Percentiles rank a stretch among this genome's conserved stretches.
phyloP scores from a whole-genome alignment of 1,140 invertebrate species.

The Coptotermes formosanus region DNA sequence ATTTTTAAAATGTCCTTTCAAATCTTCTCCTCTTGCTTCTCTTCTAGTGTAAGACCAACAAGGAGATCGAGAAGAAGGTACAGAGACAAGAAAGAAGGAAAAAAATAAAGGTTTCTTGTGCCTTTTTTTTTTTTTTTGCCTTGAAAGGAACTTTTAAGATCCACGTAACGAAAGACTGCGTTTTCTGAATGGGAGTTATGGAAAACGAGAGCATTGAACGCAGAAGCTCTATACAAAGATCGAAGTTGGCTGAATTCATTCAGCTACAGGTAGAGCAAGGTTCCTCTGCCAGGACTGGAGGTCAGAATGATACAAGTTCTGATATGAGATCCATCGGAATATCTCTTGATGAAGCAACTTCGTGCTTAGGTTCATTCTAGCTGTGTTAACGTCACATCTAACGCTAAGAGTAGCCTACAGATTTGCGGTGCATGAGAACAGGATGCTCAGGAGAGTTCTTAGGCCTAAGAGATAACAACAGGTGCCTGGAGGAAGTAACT shows the following conservation, averaged over 20 bases:
- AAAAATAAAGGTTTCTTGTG: background rate
- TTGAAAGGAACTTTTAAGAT: background rate
- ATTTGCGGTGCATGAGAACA: too few species aligned
- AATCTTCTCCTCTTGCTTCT: background rate
- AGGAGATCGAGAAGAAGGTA: background rate
- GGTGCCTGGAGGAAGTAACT: too few species aligned
- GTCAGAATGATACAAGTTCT: background rate
- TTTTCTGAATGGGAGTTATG: constrained; percentile 16
- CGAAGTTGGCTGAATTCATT: background rate
- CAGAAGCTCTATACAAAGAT: background rate
- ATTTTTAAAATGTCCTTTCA: constrained; percentile 18
- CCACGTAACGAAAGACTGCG: background rate
- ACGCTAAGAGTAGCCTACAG: too few species aligned
- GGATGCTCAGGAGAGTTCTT: too few species aligned
- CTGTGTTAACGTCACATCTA: too few species aligned
- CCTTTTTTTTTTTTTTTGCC: background rate
- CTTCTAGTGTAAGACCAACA: background rate
- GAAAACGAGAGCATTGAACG: constrained; percentile 14
- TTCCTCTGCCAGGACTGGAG: background rate
- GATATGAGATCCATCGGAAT: background rate
- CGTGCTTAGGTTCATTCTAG: background rate
- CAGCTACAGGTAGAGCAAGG: background rate
- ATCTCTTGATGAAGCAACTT: background rate
- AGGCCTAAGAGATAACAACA: too few species aligned
- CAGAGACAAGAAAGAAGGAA: background rate